Evolutionary conservation across 2,797 vertebrate species (phyloP).

Genomic region (Coluber constrictor): DNA sequence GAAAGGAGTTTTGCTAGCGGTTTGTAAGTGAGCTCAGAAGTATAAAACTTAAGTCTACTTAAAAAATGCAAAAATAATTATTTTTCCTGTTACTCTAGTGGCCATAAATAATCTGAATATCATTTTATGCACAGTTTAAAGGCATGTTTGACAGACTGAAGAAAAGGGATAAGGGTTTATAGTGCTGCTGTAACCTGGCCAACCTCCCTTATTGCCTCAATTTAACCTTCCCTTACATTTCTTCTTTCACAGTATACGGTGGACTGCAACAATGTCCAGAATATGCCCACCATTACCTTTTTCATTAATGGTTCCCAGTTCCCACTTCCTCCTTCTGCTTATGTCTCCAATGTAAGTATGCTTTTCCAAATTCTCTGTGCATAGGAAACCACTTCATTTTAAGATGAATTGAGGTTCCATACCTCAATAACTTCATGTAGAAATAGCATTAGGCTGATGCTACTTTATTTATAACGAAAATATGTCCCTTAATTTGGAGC

Average conservation of each 20-base stretch:
- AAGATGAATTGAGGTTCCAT: not conserved
- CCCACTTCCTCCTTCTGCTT: conserved; percentile 69
- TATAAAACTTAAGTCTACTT: not conserved
- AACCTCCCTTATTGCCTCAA: not conserved
- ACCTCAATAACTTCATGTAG: not conserved
- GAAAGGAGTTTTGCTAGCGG: not conserved
- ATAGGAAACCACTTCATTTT: not conserved
- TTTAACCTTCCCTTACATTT: not conserved
- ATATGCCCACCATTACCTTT: conserved; percentile 71
- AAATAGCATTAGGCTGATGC: not conserved
- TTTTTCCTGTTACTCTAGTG: not conserved
- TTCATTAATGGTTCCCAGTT: conserved; percentile 65
- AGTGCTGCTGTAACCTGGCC: not conserved
- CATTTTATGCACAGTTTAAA: not conserved
- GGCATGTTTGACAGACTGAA: not conserved
- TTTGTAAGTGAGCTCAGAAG: not conserved
- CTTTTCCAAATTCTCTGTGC: not conserved
- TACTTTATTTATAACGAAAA: not conserved
- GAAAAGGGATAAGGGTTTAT: not conserved
- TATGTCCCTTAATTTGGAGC: not conserved
- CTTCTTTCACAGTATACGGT: not conserved
- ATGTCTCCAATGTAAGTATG: conserved; percentile 57
- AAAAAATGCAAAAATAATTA: not conserved
- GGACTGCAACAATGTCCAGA: conserved; percentile 39
- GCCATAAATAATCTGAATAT: not conserved